Base-by-base conservation (phyloP, 2,113 vertebrate genomes). In the Opisthocomus hoazin region DNA sequence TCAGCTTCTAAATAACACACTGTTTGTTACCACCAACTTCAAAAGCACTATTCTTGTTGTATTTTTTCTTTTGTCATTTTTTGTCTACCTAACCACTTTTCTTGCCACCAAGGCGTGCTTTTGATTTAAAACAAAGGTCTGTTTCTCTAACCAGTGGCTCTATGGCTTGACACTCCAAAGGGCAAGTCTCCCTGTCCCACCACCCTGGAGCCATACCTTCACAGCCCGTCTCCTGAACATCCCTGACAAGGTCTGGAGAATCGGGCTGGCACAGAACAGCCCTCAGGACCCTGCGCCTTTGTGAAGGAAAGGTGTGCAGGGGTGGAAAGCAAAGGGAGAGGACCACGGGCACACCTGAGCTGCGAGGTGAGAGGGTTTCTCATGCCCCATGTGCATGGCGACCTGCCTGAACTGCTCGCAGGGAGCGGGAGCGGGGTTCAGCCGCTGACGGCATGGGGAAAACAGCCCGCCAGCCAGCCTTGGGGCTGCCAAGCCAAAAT, bases 371-470 rank as follows among this genome's bases (percentile, higher is more conserved):
- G 43, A 34, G 45, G 29, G 48, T 26, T 30, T 43, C 24, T 32
- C 50, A 2, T 34, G 30, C 41, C 70, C 48, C 4, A 1, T 21
- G 41, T 22, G 17, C 39, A 3, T 1, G 1, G 29, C 29, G 60
- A 84, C 39, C n/a, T 34, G 6, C 60, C 48, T 19, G 50, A 51
- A 45, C 73, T 45, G 58, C 57, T 64, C 6, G 27, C 22, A 58
- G 50, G 30, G n/a, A 24, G 50, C 14, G 50, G 48, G 43, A 63
- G 37, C 2, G 7, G 19, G 48, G 56, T 41, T 82, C 41, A 21
- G 64, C 26, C 0, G 3, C 70, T 75, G 48, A 18, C 0, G 1
- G 60, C 2, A 2, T 5, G 3, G 56, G 54, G 58, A 36, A 41
- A 22, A 71, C 15, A 27, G 51, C 15, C 37, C 32, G 63, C 32